Percentiles rank a stretch among this genome's conserved stretches.
phyloP scores from a whole-genome alignment of 2,113 vertebrate genomes.

The Aldabrachelys gigantea region DNA sequence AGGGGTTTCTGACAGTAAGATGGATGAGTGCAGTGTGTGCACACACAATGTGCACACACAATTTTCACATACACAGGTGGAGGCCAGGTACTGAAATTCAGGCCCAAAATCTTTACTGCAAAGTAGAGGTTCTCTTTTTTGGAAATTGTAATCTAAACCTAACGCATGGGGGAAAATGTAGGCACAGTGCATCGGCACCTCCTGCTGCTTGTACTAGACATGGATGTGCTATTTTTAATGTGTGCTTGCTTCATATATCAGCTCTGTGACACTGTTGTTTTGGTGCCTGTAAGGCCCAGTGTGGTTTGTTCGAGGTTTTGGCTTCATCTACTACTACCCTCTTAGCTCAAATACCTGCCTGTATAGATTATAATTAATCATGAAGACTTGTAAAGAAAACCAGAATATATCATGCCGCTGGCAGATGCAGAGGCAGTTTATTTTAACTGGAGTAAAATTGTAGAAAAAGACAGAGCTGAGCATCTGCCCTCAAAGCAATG shows the following conservation, averaged over 20 bases:
- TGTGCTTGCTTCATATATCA: not conserved
- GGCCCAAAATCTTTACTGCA: not conserved
- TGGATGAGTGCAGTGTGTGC: not conserved
- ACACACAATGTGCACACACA: not conserved
- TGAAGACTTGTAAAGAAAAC: conserved; percentile 11
- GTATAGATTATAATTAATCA: conserved; percentile 56
- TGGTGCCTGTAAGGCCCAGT: not conserved
- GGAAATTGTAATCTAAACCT: not conserved
- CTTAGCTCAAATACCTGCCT: not conserved
- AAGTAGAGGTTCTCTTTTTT: not conserved
- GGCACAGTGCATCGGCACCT: not conserved
- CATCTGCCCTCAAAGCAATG: not conserved
- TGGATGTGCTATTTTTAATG: not conserved
- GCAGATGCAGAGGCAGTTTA: not conserved
- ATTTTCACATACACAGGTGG: not conserved
- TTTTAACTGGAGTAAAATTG: not conserved
- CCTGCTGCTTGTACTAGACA: not conserved
- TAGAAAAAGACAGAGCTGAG: not conserved
- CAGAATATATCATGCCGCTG: not conserved
- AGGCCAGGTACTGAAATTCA: not conserved
- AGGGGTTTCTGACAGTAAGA: not conserved
- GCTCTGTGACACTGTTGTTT: not conserved
- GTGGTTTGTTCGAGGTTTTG: not conserved
- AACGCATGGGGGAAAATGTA: not conserved
- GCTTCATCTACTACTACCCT: conserved; percentile 23